phyloP scores from a whole-genome alignment of 2,888 invertebrate species.

The Erpobdella octoculata region DNA sequence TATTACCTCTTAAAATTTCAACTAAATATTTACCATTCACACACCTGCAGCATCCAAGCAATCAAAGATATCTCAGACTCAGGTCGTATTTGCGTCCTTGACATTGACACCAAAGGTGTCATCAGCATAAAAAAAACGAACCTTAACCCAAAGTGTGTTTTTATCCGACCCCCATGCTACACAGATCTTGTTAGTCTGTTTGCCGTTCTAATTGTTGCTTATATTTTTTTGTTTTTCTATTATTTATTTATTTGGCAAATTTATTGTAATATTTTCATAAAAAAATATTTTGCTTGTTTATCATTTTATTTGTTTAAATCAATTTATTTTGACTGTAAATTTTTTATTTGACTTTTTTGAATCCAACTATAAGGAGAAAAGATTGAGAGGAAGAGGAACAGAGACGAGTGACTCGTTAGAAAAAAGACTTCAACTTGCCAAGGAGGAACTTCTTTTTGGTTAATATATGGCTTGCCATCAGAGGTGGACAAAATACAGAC shows the following conservation, averaged over 20 bases:
- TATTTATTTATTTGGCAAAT: too few species aligned
- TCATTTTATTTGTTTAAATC: neutral
- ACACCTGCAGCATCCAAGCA: constrained; percentile 54
- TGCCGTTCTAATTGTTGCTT: too few species aligned
- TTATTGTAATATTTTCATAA: too few species aligned
- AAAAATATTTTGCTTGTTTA: too few species aligned
- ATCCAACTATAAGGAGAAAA: constrained; percentile 45
- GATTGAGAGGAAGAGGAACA: constrained; percentile 67
- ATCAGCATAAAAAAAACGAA: constrained; percentile 73
- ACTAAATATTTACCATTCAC: neutral
- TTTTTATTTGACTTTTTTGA: neutral
- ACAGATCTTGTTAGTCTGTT: constrained; percentile 60
- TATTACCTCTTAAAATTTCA: too few species aligned
- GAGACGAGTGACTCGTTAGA: constrained; percentile 79
- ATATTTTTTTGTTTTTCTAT: too few species aligned
- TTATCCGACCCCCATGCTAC: constrained; percentile 83
- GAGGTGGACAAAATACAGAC: too few species aligned
- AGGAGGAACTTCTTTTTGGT: constrained; percentile 67
- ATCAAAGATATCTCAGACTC: constrained; percentile 70
- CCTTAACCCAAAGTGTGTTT: constrained; percentile 74
- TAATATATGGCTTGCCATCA: neutral
- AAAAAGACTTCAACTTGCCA: constrained; percentile 69
- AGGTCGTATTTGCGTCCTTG: constrained; percentile 83
- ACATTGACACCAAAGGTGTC: constrained; percentile 90
- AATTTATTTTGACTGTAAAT: neutral